Base-by-base conservation (phyloP, 1,140 invertebrate genomes). In the Nixonia krombeini region DNA sequence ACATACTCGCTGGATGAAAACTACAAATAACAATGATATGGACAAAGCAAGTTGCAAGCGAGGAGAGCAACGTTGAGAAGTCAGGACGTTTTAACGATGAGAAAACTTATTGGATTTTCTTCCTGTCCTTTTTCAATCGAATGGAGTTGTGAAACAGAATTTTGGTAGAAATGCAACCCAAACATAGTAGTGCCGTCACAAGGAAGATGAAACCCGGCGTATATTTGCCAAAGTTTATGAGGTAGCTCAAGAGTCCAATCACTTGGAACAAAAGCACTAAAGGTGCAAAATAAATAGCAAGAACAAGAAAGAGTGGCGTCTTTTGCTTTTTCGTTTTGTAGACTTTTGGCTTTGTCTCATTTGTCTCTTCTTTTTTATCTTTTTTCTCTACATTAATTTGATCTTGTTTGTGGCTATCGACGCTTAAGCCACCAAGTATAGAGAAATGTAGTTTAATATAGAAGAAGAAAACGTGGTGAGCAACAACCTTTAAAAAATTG, bases 161-260 rank as follows among this genome's bases (percentile, higher is more conserved):
- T 49, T 79, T 83, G 13, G 75, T 57, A 0, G 75, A 76, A 45
- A 85, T 82, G 7, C 58, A 65, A 2, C 74, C 82, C 35, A 84
- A 70, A 9, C 78, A 78, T 8, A 83, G 10, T 1, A 84, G 35
- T 0, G 82, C 73, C 0, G 56, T 49, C 0, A 83, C 50, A 0
- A 85, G 73, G 44, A 85, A 85, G 17, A 85, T 44, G 26, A 83
- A 85, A 16, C 84, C 84, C 0, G 84, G 84, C 0, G 82, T 78
- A 47, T 80, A 79, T 28, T 79, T 82, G 41, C 73, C 75, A 1
- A 76, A 29, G 0, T 76, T 55, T 44, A 82, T 69, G 9, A 84
- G 31, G 35, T 61, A 67, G 25, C 71, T n/a, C n/a, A n/a, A 70
- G 2, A 85, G 31, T 0, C 62, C 70, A 7, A 76, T 13, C 21